Evolutionary conservation across 2,888 invertebrate species (phyloP).

Genomic region (Scelioninae gen. 2): DNA sequence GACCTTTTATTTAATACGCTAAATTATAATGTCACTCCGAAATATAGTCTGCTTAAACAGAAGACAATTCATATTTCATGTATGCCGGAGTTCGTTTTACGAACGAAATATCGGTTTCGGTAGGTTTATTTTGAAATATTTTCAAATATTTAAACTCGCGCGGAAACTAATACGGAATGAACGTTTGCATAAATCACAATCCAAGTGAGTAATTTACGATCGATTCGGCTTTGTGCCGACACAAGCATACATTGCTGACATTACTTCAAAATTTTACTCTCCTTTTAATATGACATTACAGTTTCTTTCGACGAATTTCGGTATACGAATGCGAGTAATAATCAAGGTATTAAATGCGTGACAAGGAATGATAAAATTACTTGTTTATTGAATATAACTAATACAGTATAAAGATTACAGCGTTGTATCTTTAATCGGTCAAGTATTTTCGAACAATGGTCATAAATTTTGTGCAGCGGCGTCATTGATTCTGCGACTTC

Average conservation of each 20-base stretch:
- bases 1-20: conserved; percentile 10
- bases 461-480: too few relatives aligned
- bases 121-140: conserved; percentile 26
- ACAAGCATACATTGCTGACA: conserved; percentile 16
- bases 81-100: conserved; percentile 9
- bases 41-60: conserved; percentile 18
- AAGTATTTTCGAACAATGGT: too few relatives aligned
- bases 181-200: conserved; percentile 37
- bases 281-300: too few relatives aligned
- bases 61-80: conserved; percentile 24
- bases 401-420: neutral
- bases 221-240: conserved; percentile 24
- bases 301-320: too few relatives aligned
- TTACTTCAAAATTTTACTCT: conserved; percentile 25
- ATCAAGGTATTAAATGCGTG: too few relatives aligned
- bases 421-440: neutral
- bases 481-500: too few relatives aligned
- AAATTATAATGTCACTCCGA: conserved; percentile 21
- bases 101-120: conserved; percentile 22
- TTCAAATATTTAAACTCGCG: conserved; percentile 30
- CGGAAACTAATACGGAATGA: conserved; percentile 28
- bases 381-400: neutral
- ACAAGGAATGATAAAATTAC: too few relatives aligned
- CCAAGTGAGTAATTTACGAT: conserved; percentile 33
- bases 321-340: too few relatives aligned